phyloP scores from a whole-genome alignment of 2,797 vertebrate species.

The Sandelia bainsii region DNA sequence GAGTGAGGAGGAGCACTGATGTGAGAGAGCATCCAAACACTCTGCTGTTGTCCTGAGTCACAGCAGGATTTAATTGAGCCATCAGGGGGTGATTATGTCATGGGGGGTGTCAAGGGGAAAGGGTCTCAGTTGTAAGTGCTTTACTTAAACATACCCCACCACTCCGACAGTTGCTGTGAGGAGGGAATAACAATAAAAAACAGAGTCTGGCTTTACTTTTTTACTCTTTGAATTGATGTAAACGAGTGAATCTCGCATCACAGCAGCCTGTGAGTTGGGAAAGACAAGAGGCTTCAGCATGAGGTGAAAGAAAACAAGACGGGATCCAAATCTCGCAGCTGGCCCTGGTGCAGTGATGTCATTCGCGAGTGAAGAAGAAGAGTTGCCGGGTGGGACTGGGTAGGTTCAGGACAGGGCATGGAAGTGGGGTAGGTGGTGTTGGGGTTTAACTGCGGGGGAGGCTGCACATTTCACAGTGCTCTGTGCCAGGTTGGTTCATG shows the following conservation, averaged over 20 bases:
- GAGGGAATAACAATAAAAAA: slow-evolving; percentile 26
- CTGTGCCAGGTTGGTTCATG: slow-evolving; percentile 97
- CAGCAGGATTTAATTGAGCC: slow-evolving; percentile 57
- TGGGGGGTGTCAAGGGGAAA: neutral
- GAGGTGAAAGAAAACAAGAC: slow-evolving; percentile 28
- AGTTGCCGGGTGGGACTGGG: slow-evolving; percentile 17
- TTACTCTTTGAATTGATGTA: slow-evolving; percentile 46
- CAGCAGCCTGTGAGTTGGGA: slow-evolving; percentile 60
- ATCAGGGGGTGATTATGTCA: slow-evolving; percentile 11
- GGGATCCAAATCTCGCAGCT: slow-evolving; percentile 60
- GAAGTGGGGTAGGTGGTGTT: neutral
- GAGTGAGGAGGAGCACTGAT: slow-evolving; percentile 57
- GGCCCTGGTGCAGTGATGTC: slow-evolving; percentile 64
- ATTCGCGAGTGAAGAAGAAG: slow-evolving; percentile 28
- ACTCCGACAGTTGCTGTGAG: slow-evolving; percentile 32
- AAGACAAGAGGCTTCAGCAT: slow-evolving; percentile 24
- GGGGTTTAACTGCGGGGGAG: slow-evolving; percentile 91
- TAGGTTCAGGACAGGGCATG: slow-evolving; percentile 18
- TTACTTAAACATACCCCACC: slow-evolving; percentile 47
- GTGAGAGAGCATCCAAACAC: slow-evolving; percentile 58
- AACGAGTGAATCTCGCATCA: slow-evolving; percentile 51
- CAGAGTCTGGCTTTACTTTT: slow-evolving; percentile 53
- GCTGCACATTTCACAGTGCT: slow-evolving; percentile 99
- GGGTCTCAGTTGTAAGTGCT: slow-evolving; percentile 70
- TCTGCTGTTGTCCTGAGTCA: slow-evolving; percentile 69